phyloP scores from a whole-genome alignment of 2,113 vertebrate species.

The Leucoraja erinaceus region DNA sequence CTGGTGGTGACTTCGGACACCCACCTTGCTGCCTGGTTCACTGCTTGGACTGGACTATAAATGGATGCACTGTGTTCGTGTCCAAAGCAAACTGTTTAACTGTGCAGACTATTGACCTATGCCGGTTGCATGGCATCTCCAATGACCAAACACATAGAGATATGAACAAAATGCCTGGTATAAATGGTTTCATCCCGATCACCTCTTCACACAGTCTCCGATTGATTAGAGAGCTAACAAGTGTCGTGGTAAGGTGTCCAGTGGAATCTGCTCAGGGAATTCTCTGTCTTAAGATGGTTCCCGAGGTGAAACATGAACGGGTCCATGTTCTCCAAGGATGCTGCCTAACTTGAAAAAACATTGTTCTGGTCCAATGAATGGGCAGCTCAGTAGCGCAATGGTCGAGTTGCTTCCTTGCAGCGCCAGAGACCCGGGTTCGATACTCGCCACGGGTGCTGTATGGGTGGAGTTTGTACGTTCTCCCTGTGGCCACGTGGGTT shows the following conservation, averaged over 20 bases:
- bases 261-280: neutral
- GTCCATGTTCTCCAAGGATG: too few relatives aligned
- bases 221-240: neutral
- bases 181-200: neutral
- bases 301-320: too few relatives aligned
- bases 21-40: neutral
- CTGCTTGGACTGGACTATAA: neutral
- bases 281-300: neutral
- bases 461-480: too few relatives aligned
- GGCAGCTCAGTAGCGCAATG: too few relatives aligned
- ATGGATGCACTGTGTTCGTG: neutral
- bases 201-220: too few relatives aligned
- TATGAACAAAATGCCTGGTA: neutral
- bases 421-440: too few relatives aligned
- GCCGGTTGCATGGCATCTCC: neutral
- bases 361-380: neutral
- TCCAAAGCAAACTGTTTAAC: neutral
- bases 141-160: neutral
- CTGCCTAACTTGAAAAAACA: neutral
- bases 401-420: too few relatives aligned
- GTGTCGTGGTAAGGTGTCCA: neutral
- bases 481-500: too few relatives aligned
- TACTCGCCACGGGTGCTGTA: too few relatives aligned
- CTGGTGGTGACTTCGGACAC: neutral
- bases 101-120: neutral